Percentiles rank a stretch among this genome's conserved stretches.
Conservation (phyloP, 1,140 invertebrate species). For the Drosophila albomicans region DNA sequence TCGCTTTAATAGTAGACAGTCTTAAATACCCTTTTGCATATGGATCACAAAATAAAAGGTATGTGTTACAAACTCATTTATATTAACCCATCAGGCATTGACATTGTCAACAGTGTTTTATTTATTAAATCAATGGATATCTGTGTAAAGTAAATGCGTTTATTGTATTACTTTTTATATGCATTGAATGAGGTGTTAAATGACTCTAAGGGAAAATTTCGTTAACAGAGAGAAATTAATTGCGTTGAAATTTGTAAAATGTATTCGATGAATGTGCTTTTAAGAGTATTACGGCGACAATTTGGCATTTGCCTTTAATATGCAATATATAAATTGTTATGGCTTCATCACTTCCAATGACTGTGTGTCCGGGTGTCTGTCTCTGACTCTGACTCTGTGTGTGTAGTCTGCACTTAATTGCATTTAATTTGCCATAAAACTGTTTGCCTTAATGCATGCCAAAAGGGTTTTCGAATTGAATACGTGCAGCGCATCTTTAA, state of each 20-base stretch:
- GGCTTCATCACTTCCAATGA: slow-evolving; percentile 49
- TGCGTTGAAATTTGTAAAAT: slow-evolving; percentile 22
- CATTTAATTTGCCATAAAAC: slow-evolving; percentile 76
- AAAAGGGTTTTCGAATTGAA: slow-evolving; percentile 78
- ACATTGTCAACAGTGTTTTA: slow-evolving; percentile 28
- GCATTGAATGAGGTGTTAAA: slow-evolving; percentile 54
- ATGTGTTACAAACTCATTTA: not conserved
- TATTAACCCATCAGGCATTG: slow-evolving; percentile 29
- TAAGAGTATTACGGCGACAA: slow-evolving; percentile 28
- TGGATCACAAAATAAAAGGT: too few species aligned
- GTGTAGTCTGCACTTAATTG: slow-evolving; percentile 67
- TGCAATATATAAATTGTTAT: slow-evolving; percentile 62
- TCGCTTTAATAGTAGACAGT: too few species aligned
- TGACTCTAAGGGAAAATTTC: slow-evolving; percentile 39
- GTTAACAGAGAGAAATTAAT: slow-evolving; percentile 32
- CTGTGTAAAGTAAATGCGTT: slow-evolving; percentile 35
- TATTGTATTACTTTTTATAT: slow-evolving; percentile 52
- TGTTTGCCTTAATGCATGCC: slow-evolving; percentile 53
- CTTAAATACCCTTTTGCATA: too few species aligned
- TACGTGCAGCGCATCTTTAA: slow-evolving; percentile 71
- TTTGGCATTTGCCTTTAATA: slow-evolving; percentile 47
- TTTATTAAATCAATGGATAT: slow-evolving; percentile 12
- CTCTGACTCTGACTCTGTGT: not conserved
- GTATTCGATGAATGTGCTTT: not conserved
- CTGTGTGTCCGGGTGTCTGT: not conserved